These are phyloP conservation scores for Neotoxoptera formosana DNA, from an alignment of 1,140 invertebrate genomes.

Conservation along the genomic window DNA sequence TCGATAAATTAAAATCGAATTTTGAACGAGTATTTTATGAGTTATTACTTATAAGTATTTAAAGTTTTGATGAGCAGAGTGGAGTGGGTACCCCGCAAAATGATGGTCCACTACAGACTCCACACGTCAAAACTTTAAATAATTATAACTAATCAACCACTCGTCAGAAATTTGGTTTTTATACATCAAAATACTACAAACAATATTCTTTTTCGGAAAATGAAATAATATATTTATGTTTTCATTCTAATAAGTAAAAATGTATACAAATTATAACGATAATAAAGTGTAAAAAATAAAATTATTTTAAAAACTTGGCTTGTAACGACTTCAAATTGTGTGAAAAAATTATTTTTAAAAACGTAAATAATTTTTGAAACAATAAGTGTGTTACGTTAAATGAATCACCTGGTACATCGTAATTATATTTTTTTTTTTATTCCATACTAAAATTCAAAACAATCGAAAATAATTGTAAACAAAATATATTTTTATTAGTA, in stretches of 20 bases:
- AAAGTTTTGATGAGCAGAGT: neutral
- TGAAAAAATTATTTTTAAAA: neutral
- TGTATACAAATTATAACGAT: neutral
- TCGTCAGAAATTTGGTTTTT: neutral
- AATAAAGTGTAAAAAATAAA: neutral
- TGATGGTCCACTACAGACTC: neutral
- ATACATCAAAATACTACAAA: neutral
- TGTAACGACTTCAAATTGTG: neutral
- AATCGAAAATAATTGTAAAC: neutral
- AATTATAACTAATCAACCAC: neutral
- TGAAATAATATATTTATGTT: neutral
- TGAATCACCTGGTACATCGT: neutral
- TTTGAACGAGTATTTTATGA: neutral
- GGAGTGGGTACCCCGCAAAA: neutral
- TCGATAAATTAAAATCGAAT: neutral
- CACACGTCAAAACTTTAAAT: neutral
- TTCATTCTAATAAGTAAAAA: neutral
- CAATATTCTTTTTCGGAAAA: neutral
- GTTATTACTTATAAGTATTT: neutral
- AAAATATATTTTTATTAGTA: neutral
- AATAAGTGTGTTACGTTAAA: neutral
- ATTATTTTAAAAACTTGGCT: neutral
- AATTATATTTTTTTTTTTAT: neutral
- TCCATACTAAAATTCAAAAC: neutral
- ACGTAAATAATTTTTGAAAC: neutral